A percentile compares a stretch with the other conserved stretches of the same genome.
Conservation (phyloP, 2,888 invertebrate species). For the Augochlorella aurata region DNA sequence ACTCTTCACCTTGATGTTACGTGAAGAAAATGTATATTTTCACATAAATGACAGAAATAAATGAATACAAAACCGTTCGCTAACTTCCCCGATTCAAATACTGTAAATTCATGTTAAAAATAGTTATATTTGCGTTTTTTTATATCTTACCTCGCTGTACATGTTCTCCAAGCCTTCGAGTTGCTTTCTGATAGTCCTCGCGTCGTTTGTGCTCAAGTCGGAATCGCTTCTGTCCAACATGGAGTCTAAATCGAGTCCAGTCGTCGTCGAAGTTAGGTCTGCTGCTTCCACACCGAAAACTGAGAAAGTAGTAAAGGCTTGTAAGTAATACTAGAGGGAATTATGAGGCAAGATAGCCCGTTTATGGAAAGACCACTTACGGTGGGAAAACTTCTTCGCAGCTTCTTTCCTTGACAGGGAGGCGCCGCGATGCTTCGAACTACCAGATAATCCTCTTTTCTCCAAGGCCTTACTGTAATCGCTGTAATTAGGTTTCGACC, state of each 20-base stretch:
- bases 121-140: background rate
- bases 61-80: no score
- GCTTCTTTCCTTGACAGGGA: slow-evolving; percentile 78
- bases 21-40: no score
- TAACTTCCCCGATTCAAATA: no score
- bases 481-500: slow-evolving; percentile 84
- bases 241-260: slow-evolving; percentile 90
- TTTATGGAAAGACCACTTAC: slow-evolving; percentile 65
- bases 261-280: slow-evolving; percentile 91
- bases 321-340: background rate
- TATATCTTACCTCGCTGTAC: slow-evolving; percentile 89
- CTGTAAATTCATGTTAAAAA: no score
- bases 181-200: slow-evolving; percentile 90
- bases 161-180: slow-evolving; percentile 92
- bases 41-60: no score
- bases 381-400: slow-evolving; percentile 78
- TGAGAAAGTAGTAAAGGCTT: slow-evolving; percentile 66
- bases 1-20: no score
- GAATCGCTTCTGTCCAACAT: slow-evolving; percentile 91
- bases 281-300: slow-evolving; percentile 89
- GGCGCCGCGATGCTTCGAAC: slow-evolving; percentile 76
- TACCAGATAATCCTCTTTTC: slow-evolving; percentile 75
- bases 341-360: background rate
- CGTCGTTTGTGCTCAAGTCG: slow-evolving; percentile 89
- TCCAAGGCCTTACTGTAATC: slow-evolving; percentile 83